A percentile compares a stretch with the other conserved stretches of the same genome.
Conservation (phyloP, 2,797 vertebrate genomes). For the Naso thynnoides region DNA sequence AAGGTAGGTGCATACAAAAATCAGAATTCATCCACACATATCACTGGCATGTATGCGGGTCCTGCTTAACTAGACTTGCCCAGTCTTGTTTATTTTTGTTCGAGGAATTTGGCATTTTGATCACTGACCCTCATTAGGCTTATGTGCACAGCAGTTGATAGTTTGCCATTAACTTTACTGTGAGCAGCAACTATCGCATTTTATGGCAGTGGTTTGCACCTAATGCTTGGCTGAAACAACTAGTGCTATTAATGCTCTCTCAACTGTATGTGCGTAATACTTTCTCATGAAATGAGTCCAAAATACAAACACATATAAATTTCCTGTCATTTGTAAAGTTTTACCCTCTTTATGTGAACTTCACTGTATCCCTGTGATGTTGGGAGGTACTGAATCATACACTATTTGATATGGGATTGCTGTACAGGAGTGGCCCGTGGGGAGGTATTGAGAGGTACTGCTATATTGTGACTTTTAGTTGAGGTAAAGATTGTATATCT, state of each 20-base stretch:
- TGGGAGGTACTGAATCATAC: slow-evolving; percentile 6
- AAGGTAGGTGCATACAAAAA: no score
- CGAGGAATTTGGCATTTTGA: neutral
- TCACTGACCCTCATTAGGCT: neutral
- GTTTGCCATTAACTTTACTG: neutral
- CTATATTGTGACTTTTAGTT: slow-evolving; percentile 14
- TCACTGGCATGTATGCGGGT: neutral
- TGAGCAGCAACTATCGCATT: neutral
- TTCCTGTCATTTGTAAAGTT: neutral
- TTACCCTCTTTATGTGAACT: neutral
- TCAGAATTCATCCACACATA: no score
- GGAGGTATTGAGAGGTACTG: no score
- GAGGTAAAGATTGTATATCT: neutral
- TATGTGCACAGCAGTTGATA: neutral
- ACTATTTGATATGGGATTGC: slow-evolving; percentile 11
- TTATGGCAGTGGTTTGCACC: neutral
- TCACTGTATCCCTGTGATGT: neutral
- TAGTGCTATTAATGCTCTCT: neutral
- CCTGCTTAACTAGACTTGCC: no score
- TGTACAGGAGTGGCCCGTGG: neutral
- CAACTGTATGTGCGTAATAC: neutral
- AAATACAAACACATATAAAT: neutral
- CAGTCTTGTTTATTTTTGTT: neutral
- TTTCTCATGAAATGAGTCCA: neutral
- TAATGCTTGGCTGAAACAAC: neutral